Conservation (phyloP, 1,140 invertebrate species). For the Rhagoletis zephyria region DNA sequence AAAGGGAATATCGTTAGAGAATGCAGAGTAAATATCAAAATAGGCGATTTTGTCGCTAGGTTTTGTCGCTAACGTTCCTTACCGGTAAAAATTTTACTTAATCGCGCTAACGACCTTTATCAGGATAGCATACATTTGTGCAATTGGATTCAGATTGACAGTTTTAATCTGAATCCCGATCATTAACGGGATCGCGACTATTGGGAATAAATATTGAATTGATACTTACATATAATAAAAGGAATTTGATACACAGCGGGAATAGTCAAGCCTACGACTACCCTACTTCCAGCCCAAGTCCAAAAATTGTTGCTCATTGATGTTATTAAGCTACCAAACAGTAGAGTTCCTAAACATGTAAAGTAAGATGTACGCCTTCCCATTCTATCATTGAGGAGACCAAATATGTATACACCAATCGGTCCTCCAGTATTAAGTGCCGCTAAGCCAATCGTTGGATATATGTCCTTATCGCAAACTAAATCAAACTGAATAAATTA, state of each 20-base stretch:
- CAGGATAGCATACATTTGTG: too few species aligned
- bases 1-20: too few species aligned
- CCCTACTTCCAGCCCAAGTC: constrained; percentile 84
- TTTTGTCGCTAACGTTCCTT: too few species aligned
- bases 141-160: too few species aligned
- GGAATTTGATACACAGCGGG: constrained; percentile 95
- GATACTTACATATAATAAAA: constrained; percentile 88
- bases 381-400: constrained; percentile 86
- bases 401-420: constrained; percentile 89
- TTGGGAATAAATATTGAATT: too few species aligned
- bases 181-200: too few species aligned
- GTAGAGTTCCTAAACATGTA: constrained; percentile 82
- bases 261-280: constrained; percentile 88
- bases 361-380: constrained; percentile 88
- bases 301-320: constrained; percentile 84
- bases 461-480: constrained; percentile 87
- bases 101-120: too few species aligned
- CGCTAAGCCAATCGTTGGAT: constrained; percentile 87
- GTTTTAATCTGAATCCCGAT: too few species aligned
- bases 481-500: constrained; percentile 82
- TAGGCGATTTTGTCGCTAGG: too few species aligned
- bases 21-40: too few species aligned
- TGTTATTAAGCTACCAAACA: constrained; percentile 84
- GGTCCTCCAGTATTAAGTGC: constrained; percentile 88
- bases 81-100: too few species aligned